A percentile compares a stretch with the other conserved stretches of the same genome.
Evolutionary conservation across 2,888 invertebrate genomes (phyloP).

Genomic region (Drosophila austrosaltans): DNA sequence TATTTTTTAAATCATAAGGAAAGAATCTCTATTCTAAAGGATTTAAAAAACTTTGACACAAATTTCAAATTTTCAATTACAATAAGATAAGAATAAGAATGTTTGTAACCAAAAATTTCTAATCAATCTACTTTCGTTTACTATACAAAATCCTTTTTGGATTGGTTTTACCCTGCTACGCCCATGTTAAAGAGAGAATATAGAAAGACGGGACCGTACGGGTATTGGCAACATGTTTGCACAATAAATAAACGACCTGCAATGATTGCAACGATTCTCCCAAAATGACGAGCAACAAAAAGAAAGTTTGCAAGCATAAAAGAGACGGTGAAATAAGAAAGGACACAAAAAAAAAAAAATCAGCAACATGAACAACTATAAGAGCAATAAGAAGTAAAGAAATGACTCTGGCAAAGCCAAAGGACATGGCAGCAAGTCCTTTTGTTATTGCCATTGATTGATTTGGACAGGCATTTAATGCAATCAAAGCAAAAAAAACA

Average conservation of each 20-base stretch:
- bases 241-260: constrained; percentile 59
- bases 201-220: not conserved
- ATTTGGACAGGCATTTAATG: constrained; percentile 69
- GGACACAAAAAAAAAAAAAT: constrained; percentile 27
- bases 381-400: not conserved
- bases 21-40: no score
- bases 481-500: constrained; percentile 56
- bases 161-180: not conserved
- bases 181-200: not conserved
- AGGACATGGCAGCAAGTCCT: constrained; percentile 21
- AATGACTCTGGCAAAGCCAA: constrained; percentile 12
- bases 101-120: no score
- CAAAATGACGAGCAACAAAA: constrained; percentile 7
- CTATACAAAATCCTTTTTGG: no score
- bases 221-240: constrained; percentile 20
- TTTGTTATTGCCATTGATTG: constrained; percentile 56
- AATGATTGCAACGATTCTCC: constrained; percentile 49
- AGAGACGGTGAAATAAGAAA: no score
- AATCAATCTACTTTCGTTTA: no score
- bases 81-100: no score
- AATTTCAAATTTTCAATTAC: no score
- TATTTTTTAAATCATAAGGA: no score
- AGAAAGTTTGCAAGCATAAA: not conserved
- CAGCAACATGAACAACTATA: not conserved
- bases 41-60: no score